Evolutionary conservation across 2,113 vertebrate species (phyloP), one percentile per base, ranked within the genome.

Genomic region (Atrichornis clamosus): DNA sequence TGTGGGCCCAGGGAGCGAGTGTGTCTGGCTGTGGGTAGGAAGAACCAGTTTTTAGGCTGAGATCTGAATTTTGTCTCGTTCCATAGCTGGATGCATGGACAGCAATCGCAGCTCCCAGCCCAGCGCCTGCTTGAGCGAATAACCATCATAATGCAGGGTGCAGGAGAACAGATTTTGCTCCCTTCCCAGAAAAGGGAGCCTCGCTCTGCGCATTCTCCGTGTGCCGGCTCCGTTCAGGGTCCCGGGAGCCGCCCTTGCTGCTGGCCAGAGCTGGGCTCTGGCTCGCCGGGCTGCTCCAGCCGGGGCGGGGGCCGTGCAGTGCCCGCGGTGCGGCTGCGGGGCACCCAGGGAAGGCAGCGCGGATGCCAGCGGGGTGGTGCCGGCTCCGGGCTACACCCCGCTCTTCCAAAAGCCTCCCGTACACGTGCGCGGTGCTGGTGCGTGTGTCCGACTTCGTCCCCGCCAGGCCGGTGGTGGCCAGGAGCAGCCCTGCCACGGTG

Each of bases 271-370:
- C 18, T 2, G 18, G 56, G 44, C 50, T 52, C 47, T 55, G 4
- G 0, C 23, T 64, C 6, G 4, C 35, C 1, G 17, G 53, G 55
- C 49, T 23, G 37, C 44, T 20, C 53, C 53, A 33, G 30, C 53
- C 11, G 32, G 53, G 30, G 53, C 32, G 12, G 53, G 53, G 20
- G 19, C 32, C 20, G 53, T 30, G 53, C 49, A 10, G 24, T 2
- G 18, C 41, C 81, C 2, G 4, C 5, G 3, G 69, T 41, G 39
- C 1, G 1, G 47, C 16, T 19, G 28, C 7, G 28, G 30, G 7
- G 11, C 28, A 53, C 50, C 8, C 13, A 13, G 50, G 27, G 7
- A 6, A 15, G 50, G 50, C 50, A 30, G 52, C 16, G 9, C 15
- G 9, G 52, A 14, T 28, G 52, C 10, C 52, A 53, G 27, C 15